Conservation (phyloP, 2,113 vertebrate species). For the Morone chrysops region DNA sequence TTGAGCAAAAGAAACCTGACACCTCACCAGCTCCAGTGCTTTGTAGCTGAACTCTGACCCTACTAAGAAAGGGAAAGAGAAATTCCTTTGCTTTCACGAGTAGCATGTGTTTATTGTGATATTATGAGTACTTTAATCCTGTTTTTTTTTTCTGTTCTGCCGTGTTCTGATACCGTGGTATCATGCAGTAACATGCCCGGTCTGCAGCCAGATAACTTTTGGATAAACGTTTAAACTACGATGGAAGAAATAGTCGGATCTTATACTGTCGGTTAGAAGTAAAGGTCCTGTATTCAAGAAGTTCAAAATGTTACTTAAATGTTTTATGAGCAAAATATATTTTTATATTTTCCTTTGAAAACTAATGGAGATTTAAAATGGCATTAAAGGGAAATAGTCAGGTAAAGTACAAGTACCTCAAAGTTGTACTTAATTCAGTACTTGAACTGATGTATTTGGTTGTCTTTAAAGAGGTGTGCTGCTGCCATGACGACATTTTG, state of each 20-base stretch:
- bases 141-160: neutral
- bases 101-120: neutral
- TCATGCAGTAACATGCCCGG: conserved; percentile 1
- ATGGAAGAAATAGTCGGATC: too few relatives aligned
- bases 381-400: too few relatives aligned
- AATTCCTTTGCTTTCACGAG: neutral
- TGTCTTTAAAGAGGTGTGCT: neutral
- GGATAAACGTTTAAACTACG: neutral
- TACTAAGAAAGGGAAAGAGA: neutral
- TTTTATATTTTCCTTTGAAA: too few relatives aligned
- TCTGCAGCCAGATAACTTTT: neutral
- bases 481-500: neutral
- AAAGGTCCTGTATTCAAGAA: neutral
- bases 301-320: neutral
- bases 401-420: neutral
- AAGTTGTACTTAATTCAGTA: neutral
- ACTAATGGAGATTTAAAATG: too few relatives aligned
- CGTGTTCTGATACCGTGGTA: neutral
- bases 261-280: neutral
- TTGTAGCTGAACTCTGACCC: conserved; percentile 8
- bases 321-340: neutral
- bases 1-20: neutral
- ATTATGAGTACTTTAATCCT: neutral
- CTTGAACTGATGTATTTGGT: neutral
- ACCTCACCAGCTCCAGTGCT: neutral